Percentiles rank a stretch among this genome's conserved stretches.
These are phyloP conservation scores for Cirrhinus molitorella DNA, from an alignment of 2,797 vertebrate genomes.

Conservation along the genomic window DNA sequence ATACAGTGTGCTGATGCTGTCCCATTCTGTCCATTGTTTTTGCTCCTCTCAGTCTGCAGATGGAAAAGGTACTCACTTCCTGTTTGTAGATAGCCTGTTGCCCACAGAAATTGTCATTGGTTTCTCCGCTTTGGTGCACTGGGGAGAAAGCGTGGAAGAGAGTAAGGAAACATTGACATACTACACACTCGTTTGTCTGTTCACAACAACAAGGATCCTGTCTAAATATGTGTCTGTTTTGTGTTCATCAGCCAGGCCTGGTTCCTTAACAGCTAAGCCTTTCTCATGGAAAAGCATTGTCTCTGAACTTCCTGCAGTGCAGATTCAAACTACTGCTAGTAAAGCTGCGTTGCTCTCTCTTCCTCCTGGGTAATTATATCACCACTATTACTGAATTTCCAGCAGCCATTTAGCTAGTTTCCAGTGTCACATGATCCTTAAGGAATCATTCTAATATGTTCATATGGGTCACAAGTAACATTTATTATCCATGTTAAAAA, in stretches of 20 bases:
- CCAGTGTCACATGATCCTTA: neutral
- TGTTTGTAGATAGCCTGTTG: conserved; percentile 87
- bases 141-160: conserved; percentile 74
- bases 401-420: neutral
- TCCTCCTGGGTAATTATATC: conserved; percentile 76
- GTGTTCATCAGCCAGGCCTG: conserved; percentile 60
- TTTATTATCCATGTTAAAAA: too few relatives aligned
- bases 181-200: conserved; percentile 4
- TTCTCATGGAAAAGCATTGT: conserved; percentile 79
- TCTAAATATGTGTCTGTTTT: conserved; percentile 30
- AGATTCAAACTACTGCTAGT: conserved; percentile 77
- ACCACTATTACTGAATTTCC: neutral
- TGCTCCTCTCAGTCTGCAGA: conserved; percentile 57
- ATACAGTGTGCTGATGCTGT: neutral
- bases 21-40: conserved; percentile 19
- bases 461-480: too few relatives aligned
- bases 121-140: conserved; percentile 86
- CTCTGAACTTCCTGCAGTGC: conserved; percentile 70
- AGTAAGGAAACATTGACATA: conserved; percentile 61
- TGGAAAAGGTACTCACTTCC: conserved; percentile 81
- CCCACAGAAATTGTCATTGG: conserved; percentile 87
- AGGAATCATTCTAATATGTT: neutral
- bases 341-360: conserved; percentile 79
- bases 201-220: neutral
- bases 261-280: conserved; percentile 72